These are phyloP conservation scores for Phengaris arion DNA, from an alignment of 2,888 invertebrate species.

Conservation along the genomic window DNA sequence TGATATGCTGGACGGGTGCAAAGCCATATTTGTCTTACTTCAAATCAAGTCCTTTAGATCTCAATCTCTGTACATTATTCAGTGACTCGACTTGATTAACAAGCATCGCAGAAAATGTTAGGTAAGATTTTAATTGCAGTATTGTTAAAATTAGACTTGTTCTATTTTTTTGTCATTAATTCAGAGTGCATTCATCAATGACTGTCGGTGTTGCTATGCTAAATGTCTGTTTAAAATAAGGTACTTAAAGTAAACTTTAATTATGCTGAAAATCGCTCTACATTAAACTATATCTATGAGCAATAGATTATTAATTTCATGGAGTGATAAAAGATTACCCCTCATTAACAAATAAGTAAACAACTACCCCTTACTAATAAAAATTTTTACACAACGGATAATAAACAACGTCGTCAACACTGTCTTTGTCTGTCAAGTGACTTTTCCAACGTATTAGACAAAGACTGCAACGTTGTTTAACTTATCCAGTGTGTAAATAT, in stretches of 20 bases:
- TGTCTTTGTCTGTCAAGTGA: no score
- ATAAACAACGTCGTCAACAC: no score
- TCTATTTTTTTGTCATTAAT: conserved; percentile 10
- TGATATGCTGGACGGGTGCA: conserved; percentile 64
- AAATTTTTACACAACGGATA: no score
- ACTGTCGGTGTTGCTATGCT: not conserved
- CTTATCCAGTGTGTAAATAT: no score
- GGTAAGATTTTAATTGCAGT: conserved; percentile 20
- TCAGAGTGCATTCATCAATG: not conserved
- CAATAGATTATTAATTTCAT: not conserved
- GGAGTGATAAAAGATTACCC: not conserved
- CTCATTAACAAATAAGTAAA: not conserved
- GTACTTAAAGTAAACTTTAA: not conserved
- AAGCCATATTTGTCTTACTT: conserved; percentile 74
- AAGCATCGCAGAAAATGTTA: conserved; percentile 9
- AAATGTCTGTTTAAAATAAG: not conserved
- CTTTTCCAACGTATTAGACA: no score
- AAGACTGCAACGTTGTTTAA: no score
- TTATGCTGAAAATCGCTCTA: no score
- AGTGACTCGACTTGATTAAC: conserved; percentile 29
- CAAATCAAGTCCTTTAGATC: conserved; percentile 68
- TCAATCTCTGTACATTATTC: conserved; percentile 71
- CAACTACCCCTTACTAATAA: not conserved
- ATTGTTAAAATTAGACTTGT: conserved; percentile 5
- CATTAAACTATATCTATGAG: not conserved